Conservation (phyloP, 2,797 vertebrate genomes). For the Pteronotus mesoamericanus region DNA sequence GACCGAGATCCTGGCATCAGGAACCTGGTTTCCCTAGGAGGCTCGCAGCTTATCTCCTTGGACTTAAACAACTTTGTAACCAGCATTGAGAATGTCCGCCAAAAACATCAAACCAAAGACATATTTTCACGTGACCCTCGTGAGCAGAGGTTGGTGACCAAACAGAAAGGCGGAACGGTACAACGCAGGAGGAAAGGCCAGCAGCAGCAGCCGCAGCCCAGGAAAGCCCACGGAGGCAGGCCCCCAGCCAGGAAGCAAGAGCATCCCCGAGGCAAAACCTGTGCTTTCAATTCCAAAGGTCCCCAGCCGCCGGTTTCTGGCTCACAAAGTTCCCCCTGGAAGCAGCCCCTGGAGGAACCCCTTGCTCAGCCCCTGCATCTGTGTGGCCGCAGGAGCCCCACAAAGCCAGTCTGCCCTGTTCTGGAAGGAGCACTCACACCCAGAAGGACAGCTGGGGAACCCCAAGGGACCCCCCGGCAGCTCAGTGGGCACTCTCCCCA, state of each 20-base stretch:
- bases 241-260: conserved; percentile 55
- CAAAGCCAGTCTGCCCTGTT: conserved; percentile 2
- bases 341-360: conserved; percentile 31
- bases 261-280: not conserved
- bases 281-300: conserved; percentile 45
- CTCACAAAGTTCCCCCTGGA: not conserved
- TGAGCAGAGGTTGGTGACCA: not conserved
- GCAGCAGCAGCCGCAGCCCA: conserved; percentile 35
- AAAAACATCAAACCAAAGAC: conserved; percentile 17
- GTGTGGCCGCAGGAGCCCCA: not conserved
- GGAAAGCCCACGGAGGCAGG: conserved; percentile 55
- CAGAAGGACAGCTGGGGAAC: not conserved
- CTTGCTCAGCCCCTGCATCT: conserved; percentile 2
- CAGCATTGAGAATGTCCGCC: not conserved
- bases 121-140: not conserved
- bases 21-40: conserved; percentile 17
- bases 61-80: not conserved
- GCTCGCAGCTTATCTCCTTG: conserved; percentile 25
- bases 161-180: conserved; percentile 2
- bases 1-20: not conserved
- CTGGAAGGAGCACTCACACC: not conserved
- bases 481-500: conserved; percentile 60
- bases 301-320: not conserved
- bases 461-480: not conserved
- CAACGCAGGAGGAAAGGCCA: conserved; percentile 23